phyloP scores from a whole-genome alignment of 2,888 invertebrate genomes.

The Matsumyia berberina region DNA sequence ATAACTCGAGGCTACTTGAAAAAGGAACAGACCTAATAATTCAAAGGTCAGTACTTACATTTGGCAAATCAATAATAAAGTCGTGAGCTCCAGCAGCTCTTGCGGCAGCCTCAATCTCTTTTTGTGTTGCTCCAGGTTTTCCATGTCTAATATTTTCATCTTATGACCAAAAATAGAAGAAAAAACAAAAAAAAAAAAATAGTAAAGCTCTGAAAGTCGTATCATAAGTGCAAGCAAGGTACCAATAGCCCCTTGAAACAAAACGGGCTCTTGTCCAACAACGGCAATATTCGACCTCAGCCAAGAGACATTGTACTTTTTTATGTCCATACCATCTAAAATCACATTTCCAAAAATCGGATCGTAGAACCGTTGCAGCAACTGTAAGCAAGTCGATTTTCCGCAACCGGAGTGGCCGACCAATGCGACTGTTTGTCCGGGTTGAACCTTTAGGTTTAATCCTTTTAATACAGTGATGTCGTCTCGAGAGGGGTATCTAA shows the following conservation, averaged over 20 bases:
- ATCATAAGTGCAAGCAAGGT: background rate
- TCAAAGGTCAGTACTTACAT: constrained; percentile 84
- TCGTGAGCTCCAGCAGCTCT: constrained; percentile 90
- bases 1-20: too few species aligned
- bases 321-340: constrained; percentile 87
- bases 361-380: constrained; percentile 88
- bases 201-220: too few species aligned
- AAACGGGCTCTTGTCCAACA: constrained; percentile 94
- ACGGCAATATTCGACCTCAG: constrained; percentile 91
- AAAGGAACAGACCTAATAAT: too few species aligned
- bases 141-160: constrained; percentile 89
- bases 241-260: constrained; percentile 91
- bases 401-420: constrained; percentile 91
- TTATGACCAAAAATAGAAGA: too few species aligned
- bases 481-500: constrained; percentile 89
- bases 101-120: constrained; percentile 89
- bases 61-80: constrained; percentile 89
- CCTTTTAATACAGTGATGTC: constrained; percentile 89
- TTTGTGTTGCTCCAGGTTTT: constrained; percentile 87
- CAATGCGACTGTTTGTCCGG: constrained; percentile 89
- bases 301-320: constrained; percentile 89
- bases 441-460: constrained; percentile 86
- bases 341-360: constrained; percentile 85
- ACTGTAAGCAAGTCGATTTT: constrained; percentile 92
- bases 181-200: constrained; percentile 5